Base-by-base conservation (phyloP, 2,888 invertebrate species). In the Electrophaes corylata region DNA sequence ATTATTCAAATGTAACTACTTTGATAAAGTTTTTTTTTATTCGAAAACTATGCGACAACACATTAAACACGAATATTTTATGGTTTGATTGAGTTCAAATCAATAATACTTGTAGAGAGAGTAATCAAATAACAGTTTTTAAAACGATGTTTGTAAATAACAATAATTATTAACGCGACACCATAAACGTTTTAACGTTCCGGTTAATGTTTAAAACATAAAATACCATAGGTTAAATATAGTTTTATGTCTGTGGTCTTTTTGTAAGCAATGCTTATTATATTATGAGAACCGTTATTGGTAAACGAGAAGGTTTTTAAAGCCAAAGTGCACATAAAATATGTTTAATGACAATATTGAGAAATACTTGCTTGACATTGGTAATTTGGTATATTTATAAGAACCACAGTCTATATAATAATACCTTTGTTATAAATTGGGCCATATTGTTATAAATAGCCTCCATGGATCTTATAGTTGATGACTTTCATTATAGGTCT, bases 271-370 rank as follows among this genome's bases (percentile, higher is more conserved):
- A 71, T 59, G 66, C 71, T 70, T 68, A 70, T 69, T 75, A 78
- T 72, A 71, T 75, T 73, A 75, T 66, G 47, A 73, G 77, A 78
- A 76, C 75, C 69, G 81, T 81, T 78, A 63, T 68, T 61, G 64
- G 75, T 76, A 76, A 81, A 78, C 76, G 73, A 78, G 75, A 76
- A 73, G 72, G 78, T 83, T 79, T 74, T 72, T 76, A 73, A n/a
- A 74, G 60, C 73, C 70, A 69, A 64, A 73, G 72, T 73, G 71
- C 72, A 70, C 64, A 65, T 71, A 68, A 72, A 72, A 66, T 62
- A 72, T 49, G 35, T 78, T 74, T 78, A 79, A 77, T 74, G 76
- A 76, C 74, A 76, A 29, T 43, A 60, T 60, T 53, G 53, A 57
- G 60, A 62, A 26, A 65, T 62, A 54, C 60, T 62, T 66, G 58